Conservation (phyloP, 2,797 vertebrate genomes). For the Meda fulgida region DNA sequence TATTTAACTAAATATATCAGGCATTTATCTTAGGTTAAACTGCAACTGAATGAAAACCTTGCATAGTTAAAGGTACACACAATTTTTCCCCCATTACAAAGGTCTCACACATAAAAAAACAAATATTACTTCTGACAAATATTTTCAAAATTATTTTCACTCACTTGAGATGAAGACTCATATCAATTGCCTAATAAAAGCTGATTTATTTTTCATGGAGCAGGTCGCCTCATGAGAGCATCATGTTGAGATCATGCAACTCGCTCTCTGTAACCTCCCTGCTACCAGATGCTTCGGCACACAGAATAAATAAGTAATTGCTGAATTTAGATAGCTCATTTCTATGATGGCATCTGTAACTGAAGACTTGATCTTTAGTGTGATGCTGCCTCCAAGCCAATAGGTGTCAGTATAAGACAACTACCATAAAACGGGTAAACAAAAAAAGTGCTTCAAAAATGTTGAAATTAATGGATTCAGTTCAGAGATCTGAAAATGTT, state of each 20-base stretch:
- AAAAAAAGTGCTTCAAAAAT: neutral
- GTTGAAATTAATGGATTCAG: neutral
- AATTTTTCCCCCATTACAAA: too few relatives aligned
- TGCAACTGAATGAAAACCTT: neutral
- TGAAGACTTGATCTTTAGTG: neutral
- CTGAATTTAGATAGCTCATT: neutral
- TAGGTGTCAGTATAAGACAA: neutral
- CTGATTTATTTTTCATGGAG: neutral
- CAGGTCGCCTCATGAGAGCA: neutral
- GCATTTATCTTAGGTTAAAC: neutral
- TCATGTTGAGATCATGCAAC: neutral
- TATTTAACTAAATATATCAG: neutral
- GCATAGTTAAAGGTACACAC: neutral
- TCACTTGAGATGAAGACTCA: neutral
- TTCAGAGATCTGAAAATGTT: neutral
- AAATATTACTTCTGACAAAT: neutral
- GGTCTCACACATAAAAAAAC: neutral
- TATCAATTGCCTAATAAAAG: neutral
- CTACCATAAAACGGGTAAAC: neutral
- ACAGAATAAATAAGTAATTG: neutral
- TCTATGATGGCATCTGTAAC: neutral
- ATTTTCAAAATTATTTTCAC: neutral
- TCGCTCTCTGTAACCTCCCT: neutral
- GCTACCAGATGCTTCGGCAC: neutral
- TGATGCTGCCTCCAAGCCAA: neutral